Evolutionary conservation across 2,888 invertebrate species (phyloP), one percentile per base, ranked within the genome.

Genomic region (Drosophila testacea): DNA sequence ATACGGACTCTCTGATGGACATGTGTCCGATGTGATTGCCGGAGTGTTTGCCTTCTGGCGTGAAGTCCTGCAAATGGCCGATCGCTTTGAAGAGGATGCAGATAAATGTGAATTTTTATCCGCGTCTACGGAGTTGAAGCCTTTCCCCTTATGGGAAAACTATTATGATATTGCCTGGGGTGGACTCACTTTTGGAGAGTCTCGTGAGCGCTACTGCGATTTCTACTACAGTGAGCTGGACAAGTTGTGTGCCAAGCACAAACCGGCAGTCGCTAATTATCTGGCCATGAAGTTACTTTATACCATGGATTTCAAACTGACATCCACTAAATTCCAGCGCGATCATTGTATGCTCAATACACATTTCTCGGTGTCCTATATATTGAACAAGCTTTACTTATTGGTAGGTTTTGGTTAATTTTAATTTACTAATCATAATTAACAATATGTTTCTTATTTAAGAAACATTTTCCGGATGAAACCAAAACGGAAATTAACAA

Each of bases 221-320:
- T 85, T 50, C 41, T 88, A 77, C 30, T 92, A 92, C 38, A 28
- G 32, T 7, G 76, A 88, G 46, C 59, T 92, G 42, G 74, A 91
- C 27, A 64, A 71, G 34, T 77, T 91, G 36, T 90, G 86, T 11
- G 50, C 41, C 3, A 73, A 78, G 27, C 81, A 82, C 5, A 77
- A 81, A n/a, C 61, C 76, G 27, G 89, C 90, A 0, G 89, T 86
- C 7, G 92, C 92, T 10, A 92, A 92, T 64, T 92, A 92, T 57
- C 69, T 92, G 56, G 84, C 92, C n/a, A 66, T 92, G 70, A 84
- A 83, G 60, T 77, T 92, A 10, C 72, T 92, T 4, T 88, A 85
- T 52, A 54, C 59, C 1, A 79, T 92, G 90, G 91, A 92, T 47
- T 74, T 84, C 27, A 77, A 83, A 2, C 57, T 92, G 3, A 69